Evolutionary conservation across 1,140 invertebrate species (phyloP), one percentile per base, ranked within the genome.

Genomic region (Atopsyche davidsoni): DNA sequence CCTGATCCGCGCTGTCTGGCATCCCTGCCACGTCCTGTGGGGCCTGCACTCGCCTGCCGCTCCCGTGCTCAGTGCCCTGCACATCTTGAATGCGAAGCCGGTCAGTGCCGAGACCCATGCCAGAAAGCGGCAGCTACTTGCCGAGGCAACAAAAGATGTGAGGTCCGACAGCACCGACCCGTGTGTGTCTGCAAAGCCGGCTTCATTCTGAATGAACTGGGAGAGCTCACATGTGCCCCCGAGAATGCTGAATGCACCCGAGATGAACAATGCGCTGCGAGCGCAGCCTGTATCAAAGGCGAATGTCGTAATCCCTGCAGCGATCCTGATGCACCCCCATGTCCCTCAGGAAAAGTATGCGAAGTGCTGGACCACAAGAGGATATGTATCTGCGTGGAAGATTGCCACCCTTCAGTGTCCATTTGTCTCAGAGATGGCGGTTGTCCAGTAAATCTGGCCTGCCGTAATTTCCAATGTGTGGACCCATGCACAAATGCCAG

Each of bases 391-490:
- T 94, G 91, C 69, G 80, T 83, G 57, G 80, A 87, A 65, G 87
- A 91, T 68, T 93, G 90, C 72, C 82, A 83, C 63, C 86, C 89
- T 35, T 82, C 85, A 28, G 77, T 89, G 55, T 89, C 87, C 41
- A 92, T 93, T 66, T 94, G 90, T 65, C 77, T 92, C 57, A 82
- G 85, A 68, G 89, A 94, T 69, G 83, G 79, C 62, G 91, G 91
- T 51, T 95, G 92, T 67, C 87, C 88, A 44, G 72, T 81, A 44
- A 80, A 87, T 61, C 75, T 86, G 65, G 86, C 89, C 51, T 95
- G 92, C 72, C 80, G 83, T 65, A 87, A 89, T 67, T 91, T 86
- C 70, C 83, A 88, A 75, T 94, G 92, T 70, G 80, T 88, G 76
- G 85, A 94, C 75, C 91, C 91, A 51, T 94, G 92, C 74, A 78